phyloP scores from a whole-genome alignment of 2,113 vertebrate genomes.

The Gymnocephalus cernua region DNA sequence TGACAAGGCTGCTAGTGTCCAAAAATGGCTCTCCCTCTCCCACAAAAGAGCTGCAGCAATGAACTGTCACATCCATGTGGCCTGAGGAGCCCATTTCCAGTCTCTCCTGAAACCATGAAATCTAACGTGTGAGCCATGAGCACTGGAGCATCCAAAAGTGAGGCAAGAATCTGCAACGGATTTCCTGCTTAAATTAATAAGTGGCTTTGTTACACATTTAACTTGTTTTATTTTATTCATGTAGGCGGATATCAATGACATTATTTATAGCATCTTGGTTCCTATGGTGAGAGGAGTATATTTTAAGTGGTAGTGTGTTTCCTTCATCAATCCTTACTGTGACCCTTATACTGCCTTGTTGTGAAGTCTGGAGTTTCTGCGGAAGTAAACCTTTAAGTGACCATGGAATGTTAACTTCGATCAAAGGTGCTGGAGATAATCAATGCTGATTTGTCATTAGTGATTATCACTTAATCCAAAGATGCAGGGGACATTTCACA shows the following conservation, averaged over 20 bases:
- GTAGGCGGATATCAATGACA: conserved; percentile 4
- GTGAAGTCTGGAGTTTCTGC: neutral
- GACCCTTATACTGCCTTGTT: neutral
- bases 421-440: conserved; percentile 26
- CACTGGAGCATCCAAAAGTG: conserved; percentile 26
- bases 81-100: conserved; percentile 48
- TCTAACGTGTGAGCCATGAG: conserved; percentile 28
- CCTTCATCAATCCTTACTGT: neutral
- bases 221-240: conserved; percentile 28
- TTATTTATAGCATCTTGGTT: conserved; percentile 27
- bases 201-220: conserved; percentile 38
- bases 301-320: neutral
- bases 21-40: conserved; percentile 36
- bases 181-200: conserved; percentile 36
- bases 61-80: conserved; percentile 57
- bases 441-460: conserved; percentile 32
- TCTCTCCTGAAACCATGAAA: conserved; percentile 46
- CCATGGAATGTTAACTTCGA: conserved; percentile 9
- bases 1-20: conserved; percentile 55
- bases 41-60: conserved; percentile 51
- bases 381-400: neutral
- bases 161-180: conserved; percentile 52
- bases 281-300: neutral
- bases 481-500: conserved; percentile 2
- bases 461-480: conserved; percentile 38